These are phyloP conservation scores for Ariopsis seemanni DNA, from an alignment of 2,113 vertebrate genomes.

Conservation along the genomic window DNA sequence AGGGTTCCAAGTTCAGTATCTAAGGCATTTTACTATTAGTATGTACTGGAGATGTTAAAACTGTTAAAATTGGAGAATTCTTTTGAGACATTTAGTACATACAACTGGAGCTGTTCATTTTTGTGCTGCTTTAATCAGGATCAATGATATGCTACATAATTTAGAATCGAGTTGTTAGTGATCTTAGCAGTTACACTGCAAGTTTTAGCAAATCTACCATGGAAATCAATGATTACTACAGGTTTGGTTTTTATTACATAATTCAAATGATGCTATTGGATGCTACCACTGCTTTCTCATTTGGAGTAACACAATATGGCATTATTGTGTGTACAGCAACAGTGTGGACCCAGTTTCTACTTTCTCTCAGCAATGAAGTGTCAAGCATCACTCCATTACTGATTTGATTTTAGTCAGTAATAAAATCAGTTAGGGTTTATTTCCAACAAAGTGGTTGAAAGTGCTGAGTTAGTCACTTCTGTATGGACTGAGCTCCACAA, in stretches of 20 bases:
- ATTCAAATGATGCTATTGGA: background rate
- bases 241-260: background rate
- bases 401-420: constrained; percentile 12
- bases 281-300: background rate
- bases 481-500: background rate
- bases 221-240: too few species aligned
- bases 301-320: background rate
- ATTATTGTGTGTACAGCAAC: too few species aligned
- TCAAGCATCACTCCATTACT: constrained; percentile 1
- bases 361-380: background rate
- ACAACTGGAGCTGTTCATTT: background rate
- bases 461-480: background rate
- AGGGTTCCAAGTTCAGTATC: background rate
- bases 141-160: background rate
- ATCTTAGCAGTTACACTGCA: background rate
- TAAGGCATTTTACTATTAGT: background rate
- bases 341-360: background rate
- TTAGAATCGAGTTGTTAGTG: background rate
- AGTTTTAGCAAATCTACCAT: background rate
- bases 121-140: background rate
- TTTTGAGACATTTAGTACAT: background rate
- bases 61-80: background rate
- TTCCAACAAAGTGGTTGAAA: background rate
- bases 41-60: background rate
- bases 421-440: background rate